These are phyloP conservation scores for Epirrita christyi DNA, from an alignment of 2,888 invertebrate species.

Conservation along the genomic window DNA sequence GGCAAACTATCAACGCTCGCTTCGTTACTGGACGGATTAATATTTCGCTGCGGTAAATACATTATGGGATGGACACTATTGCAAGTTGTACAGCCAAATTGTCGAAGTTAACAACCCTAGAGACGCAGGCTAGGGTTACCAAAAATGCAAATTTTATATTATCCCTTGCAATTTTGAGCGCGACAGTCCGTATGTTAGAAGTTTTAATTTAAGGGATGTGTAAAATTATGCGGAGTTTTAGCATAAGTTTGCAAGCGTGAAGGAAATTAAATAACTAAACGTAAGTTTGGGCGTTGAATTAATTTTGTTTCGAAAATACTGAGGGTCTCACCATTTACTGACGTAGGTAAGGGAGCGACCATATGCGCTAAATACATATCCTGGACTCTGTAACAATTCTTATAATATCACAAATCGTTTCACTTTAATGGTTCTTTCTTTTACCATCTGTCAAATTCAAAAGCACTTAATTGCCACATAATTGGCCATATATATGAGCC, in stretches of 20 bases:
- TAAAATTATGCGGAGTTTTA: slow-evolving; percentile 31
- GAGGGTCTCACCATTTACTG: slow-evolving; percentile 5
- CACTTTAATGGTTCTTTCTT: no score
- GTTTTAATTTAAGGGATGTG: slow-evolving; percentile 31
- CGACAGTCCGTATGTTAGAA: slow-evolving; percentile 29
- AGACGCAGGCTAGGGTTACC: slow-evolving; percentile 46
- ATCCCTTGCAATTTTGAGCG: slow-evolving; percentile 25
- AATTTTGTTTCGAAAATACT: slow-evolving; percentile 26
- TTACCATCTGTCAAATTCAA: no score
- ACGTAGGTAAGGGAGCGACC: not conserved
- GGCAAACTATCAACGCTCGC: slow-evolving; percentile 63
- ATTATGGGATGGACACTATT: slow-evolving; percentile 74
- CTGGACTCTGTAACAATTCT: no score
- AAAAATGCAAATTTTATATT: slow-evolving; percentile 29
- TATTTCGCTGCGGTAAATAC: slow-evolving; percentile 82
- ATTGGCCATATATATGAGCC: no score
- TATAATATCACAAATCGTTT: no score
- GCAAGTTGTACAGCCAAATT: slow-evolving; percentile 74
- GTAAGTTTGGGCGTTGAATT: slow-evolving; percentile 30
- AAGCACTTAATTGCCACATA: no score
- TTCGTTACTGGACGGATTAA: slow-evolving; percentile 79
- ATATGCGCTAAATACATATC: no score
- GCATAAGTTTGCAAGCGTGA: slow-evolving; percentile 31
- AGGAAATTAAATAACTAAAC: slow-evolving; percentile 32
- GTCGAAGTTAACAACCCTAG: slow-evolving; percentile 77